These are phyloP conservation scores for Dasypogon diadema DNA, from an alignment of 2,888 invertebrate genomes.

Conservation along the genomic window DNA sequence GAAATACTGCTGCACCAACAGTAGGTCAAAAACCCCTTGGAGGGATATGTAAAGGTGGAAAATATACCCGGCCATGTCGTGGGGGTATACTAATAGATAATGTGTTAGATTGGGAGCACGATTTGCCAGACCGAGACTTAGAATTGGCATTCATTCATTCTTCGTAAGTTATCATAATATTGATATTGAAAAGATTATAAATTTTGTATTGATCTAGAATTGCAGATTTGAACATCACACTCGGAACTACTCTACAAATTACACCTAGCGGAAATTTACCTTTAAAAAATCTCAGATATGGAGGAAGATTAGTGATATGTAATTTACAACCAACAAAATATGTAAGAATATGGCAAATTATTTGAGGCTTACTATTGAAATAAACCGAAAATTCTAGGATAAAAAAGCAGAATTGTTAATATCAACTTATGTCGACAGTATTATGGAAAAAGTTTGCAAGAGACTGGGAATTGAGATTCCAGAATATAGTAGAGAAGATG, in stretches of 20 bases:
- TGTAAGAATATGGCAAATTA: no score
- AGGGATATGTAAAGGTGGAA: conserved; percentile 76
- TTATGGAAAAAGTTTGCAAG: conserved; percentile 81
- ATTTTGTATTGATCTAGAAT: conserved; percentile 73
- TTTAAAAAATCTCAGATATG: conserved; percentile 83
- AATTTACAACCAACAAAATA: conserved; percentile 99
- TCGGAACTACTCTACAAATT: conserved; percentile 98
- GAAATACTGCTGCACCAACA: conserved; percentile 80
- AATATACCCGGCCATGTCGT: conserved; percentile 80
- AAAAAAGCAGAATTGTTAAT: conserved; percentile 91
- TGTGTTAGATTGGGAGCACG: conserved; percentile 97
- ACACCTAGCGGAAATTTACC: conserved; percentile 96
- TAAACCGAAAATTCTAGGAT: conserved; percentile 73
- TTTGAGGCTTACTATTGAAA: no score
- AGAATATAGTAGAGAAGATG: conserved; percentile 74
- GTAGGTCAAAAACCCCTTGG: conserved; percentile 81
- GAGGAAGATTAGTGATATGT: conserved; percentile 91
- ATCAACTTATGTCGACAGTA: conserved; percentile 88
- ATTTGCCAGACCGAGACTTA: conserved; percentile 88
- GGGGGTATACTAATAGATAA: conserved; percentile 92
- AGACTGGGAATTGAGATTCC: conserved; percentile 81
- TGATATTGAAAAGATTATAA: background rate
- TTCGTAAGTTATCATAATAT: conserved; percentile 63
- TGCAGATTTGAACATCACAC: conserved; percentile 91
- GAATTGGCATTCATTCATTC: conserved; percentile 88